phyloP scores from a whole-genome alignment of 2,113 vertebrate species.

The Fukomys damarensis region DNA sequence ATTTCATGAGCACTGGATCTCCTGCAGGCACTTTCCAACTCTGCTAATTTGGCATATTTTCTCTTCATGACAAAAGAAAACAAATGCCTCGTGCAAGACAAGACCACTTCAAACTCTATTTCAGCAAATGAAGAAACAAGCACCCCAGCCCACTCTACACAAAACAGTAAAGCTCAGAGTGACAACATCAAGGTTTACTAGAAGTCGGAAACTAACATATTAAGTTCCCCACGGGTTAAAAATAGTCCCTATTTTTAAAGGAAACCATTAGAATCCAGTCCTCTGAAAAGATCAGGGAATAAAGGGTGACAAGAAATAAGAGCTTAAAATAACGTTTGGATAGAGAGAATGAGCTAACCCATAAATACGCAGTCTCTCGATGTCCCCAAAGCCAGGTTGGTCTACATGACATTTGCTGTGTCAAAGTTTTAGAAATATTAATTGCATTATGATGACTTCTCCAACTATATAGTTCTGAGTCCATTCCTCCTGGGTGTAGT shows the following conservation, averaged over 20 bases:
- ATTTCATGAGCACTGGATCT: slow-evolving; percentile 67
- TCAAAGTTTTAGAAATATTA: background rate
- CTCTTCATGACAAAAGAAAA: slow-evolving; percentile 76
- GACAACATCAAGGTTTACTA: background rate
- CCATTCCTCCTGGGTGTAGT: slow-evolving; percentile 11
- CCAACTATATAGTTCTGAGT: background rate
- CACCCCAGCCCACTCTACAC: background rate
- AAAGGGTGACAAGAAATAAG: slow-evolving; percentile 41
- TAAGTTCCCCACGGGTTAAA: background rate
- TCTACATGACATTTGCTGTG: background rate
- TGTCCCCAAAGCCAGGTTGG: background rate
- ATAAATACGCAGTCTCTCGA: background rate
- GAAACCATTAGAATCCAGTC: slow-evolving; percentile 28
- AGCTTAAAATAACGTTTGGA: slow-evolving; percentile 15
- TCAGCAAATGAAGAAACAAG: background rate
- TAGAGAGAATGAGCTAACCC: background rate
- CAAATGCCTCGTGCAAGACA: slow-evolving; percentile 52
- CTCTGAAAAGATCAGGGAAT: slow-evolving; percentile 51
- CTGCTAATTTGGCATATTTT: slow-evolving; percentile 67
- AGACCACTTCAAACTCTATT: slow-evolving; percentile 42
- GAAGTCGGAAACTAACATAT: background rate
- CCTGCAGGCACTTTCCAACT: slow-evolving; percentile 55
- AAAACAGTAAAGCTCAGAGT: background rate
- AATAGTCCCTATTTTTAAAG: slow-evolving; percentile 29
- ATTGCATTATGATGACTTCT: background rate